Conservation (phyloP, 2,113 vertebrate species). For the Oryzias woworae region DNA sequence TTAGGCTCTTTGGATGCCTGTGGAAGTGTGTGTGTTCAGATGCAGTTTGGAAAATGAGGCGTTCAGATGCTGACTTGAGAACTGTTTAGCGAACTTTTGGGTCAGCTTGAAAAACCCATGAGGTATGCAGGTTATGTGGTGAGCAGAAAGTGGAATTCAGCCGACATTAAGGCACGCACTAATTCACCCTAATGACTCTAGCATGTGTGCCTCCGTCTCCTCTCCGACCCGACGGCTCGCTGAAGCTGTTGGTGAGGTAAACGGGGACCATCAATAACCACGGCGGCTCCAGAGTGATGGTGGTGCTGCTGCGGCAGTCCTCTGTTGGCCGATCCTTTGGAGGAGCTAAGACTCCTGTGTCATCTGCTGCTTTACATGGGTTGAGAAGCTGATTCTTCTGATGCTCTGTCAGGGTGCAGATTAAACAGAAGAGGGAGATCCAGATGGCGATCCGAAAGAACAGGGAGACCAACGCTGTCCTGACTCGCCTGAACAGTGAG, state of each 20-base stretch:
- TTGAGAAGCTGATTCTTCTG: conserved; percentile 2
- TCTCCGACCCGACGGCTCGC: conserved; percentile 28
- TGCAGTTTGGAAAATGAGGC: not conserved
- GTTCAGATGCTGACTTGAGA: not conserved
- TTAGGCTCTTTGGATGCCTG: not conserved
- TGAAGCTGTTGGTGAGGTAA: conserved; percentile 19
- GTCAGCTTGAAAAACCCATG: not conserved
- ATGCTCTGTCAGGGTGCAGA: conserved; percentile 78
- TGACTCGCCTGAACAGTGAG: conserved; percentile 94
- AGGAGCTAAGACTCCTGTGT: not conserved
- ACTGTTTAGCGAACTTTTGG: not conserved
- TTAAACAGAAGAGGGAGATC: conserved; percentile 91
- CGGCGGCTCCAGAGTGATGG: conserved; percentile 4
- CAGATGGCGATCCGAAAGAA: conserved; percentile 94
- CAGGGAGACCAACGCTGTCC: conserved; percentile 92
- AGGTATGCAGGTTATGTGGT: conserved; percentile 11
- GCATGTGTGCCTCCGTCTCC: conserved; percentile 40
- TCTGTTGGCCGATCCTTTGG: not conserved
- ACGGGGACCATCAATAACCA: conserved; percentile 35
- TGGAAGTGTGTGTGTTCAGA: not conserved
- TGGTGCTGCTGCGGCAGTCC: not conserved
- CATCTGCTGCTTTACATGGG: not conserved
- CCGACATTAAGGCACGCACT: conserved; percentile 14
- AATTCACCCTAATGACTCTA: conserved; percentile 43
- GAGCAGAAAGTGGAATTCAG: conserved; percentile 12